A percentile compares a stretch with the other conserved stretches of the same genome.
phyloP scores from a whole-genome alignment of 2,113 vertebrate genomes.

The Phylloscopus whistleri region DNA sequence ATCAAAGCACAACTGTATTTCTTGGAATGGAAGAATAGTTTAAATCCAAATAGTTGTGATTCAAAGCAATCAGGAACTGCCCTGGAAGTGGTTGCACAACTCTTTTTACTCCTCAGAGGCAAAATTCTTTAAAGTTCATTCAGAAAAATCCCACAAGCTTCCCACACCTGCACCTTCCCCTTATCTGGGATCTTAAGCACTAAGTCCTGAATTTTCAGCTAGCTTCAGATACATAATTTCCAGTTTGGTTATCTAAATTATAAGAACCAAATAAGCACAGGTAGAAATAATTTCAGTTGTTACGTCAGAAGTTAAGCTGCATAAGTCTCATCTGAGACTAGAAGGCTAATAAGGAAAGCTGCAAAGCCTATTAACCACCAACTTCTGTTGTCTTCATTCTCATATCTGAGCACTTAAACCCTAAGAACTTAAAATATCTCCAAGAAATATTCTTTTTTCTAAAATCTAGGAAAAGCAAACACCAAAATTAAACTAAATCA shows the following conservation, averaged over 20 bases:
- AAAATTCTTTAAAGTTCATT: neutral
- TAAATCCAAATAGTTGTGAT: neutral
- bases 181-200: neutral
- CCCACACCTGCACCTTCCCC: neutral
- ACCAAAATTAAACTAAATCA: neutral
- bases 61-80: neutral
- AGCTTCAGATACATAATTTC: neutral
- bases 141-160: neutral
- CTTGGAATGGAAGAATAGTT: neutral
- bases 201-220: neutral
- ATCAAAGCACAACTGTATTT: neutral
- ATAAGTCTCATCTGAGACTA: neutral
- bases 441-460: neutral
- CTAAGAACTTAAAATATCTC: neutral
- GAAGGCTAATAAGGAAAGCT: slow-evolving; percentile 17
- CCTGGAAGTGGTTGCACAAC: neutral
- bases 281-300: neutral
- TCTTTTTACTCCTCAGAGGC: neutral
- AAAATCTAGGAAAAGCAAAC: neutral
- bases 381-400: slow-evolving; percentile 5
- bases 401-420: neutral
- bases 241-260: neutral
- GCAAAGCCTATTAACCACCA: slow-evolving; percentile 11
- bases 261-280: neutral
- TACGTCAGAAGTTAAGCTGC: slow-evolving; percentile 27